Evolutionary conservation across 2,113 vertebrate species (phyloP), one percentile per base, ranked within the genome.

Genomic region (Dipodomys spectabilis): DNA sequence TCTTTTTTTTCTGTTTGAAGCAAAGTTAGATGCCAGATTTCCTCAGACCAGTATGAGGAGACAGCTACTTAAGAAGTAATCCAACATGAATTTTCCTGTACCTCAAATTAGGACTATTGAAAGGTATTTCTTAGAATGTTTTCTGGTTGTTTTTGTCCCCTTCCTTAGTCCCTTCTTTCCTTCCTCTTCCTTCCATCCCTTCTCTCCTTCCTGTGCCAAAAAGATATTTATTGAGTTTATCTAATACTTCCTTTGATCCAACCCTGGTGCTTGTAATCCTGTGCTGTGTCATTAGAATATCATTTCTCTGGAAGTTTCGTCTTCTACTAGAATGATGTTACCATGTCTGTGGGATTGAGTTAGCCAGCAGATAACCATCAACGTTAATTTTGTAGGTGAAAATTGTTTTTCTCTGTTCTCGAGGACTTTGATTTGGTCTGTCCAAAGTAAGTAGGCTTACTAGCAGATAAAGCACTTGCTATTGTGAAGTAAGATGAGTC

Each of bases 281-380:
- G 39, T n/a, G 62, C 49, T 32, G 30, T 74, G 53, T 90, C 78
- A 79, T 64, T 79, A 92, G 90, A 69, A 67, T 93, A 60, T 91
- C 35, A 72, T 82, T 92, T 90, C 69, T 88, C 62, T 79, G 78
- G 19, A 53, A 95, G 68, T 91, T 78, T 82, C 32, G 92, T 85
- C 45, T 85, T 88, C 74, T 44, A 4, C 25, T 85, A 64, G 77
- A 89, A 77, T 44, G 20, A 16, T 9, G 28, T 75, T 49, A 10
- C 3, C 10, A 28, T 53, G 57, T 60, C 71, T 92, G 65, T 16
- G 35, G 84, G 88, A 93, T 30, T 4, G 71, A 91, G 82, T 88
- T 64, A 73, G 83, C 57, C 49, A 80, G n/a, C 72, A 83, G 77
- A 86, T 86, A 91, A 94, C 89, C 90, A 49, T 62, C 81, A 49